Conservation (phyloP, 1,140 invertebrate genomes). For the Proctacanthus coquilletti region DNA sequence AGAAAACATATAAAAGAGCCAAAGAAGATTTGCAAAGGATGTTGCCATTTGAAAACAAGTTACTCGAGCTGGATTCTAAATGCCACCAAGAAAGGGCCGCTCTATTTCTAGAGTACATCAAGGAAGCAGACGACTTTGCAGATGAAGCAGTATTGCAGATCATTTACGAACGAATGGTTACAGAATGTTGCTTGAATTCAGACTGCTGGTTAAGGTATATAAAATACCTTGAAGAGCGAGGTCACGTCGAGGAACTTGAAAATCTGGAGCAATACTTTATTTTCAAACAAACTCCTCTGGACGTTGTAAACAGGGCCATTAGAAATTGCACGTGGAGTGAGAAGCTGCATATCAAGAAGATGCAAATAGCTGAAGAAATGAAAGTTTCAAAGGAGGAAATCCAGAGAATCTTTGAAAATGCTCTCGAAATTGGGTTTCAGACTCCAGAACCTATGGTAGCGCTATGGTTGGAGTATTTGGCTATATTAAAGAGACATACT, state of each 20-base stretch:
- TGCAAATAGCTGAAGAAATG: slow-evolving; percentile 23
- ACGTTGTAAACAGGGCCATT: slow-evolving; percentile 23
- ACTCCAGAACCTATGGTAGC: slow-evolving; percentile 14
- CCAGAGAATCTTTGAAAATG: slow-evolving; percentile 14
- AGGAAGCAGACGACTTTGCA: slow-evolving; percentile 8
- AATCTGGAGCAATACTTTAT: slow-evolving; percentile 15
- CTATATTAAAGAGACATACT: slow-evolving; percentile 19
- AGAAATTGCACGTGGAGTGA: slow-evolving; percentile 31
- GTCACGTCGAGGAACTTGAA: slow-evolving; percentile 25
- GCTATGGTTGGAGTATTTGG: slow-evolving; percentile 30
- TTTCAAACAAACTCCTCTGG: slow-evolving; percentile 20
- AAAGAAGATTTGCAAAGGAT: slow-evolving; percentile 16
- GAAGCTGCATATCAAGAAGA: slow-evolving; percentile 23
- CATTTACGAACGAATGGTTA: slow-evolving; percentile 13
- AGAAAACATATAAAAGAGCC: slow-evolving; percentile 10
- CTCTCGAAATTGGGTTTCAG: slow-evolving; percentile 10
- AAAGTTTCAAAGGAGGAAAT: slow-evolving; percentile 16
- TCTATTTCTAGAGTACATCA: slow-evolving; percentile 11
- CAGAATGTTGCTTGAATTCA: slow-evolving; percentile 12
- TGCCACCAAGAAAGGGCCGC: slow-evolving; percentile 18
- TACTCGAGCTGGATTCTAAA: slow-evolving; percentile 14
- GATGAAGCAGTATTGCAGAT: slow-evolving; percentile 7
- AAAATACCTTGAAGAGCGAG: slow-evolving; percentile 21
- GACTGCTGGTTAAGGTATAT: slow-evolving; percentile 26
- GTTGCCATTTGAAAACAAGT: slow-evolving; percentile 18